phyloP scores from a whole-genome alignment of 2,888 invertebrate genomes.

The Sympetrum striolatum region DNA sequence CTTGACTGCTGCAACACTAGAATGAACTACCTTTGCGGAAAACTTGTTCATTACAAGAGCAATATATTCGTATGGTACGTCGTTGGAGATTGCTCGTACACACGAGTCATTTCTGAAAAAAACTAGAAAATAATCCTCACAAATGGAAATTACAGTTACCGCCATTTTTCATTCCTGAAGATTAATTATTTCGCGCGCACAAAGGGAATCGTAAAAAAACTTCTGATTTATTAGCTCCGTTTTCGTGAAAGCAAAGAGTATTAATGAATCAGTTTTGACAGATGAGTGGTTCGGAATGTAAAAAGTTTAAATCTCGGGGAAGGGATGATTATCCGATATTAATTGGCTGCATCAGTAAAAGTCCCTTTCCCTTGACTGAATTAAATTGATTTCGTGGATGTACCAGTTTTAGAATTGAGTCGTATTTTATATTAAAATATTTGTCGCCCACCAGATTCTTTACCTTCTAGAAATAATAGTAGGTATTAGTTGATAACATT shows the following conservation, averaged over 20 bases:
- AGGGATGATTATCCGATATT: not conserved
- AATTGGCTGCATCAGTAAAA: not conserved
- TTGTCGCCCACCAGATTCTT: too few species aligned
- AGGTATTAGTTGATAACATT: too few species aligned
- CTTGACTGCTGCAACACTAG: too few species aligned
- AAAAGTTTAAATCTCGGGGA: not conserved
- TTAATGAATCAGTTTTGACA: not conserved
- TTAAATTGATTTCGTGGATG: not conserved
- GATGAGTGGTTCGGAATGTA: not conserved
- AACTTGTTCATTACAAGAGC: not conserved
- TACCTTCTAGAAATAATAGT: too few species aligned
- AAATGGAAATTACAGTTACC: not conserved
- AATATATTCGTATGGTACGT: not conserved
- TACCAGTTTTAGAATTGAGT: not conserved
- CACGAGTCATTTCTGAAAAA: not conserved
- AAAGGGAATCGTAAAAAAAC: not conserved
- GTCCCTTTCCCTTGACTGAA: not conserved
- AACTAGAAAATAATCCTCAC: not conserved
- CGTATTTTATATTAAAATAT: too few species aligned
- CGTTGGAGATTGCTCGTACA: not conserved
- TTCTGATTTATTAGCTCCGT: not conserved
- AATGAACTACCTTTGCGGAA: too few species aligned
- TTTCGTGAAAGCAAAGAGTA: not conserved
- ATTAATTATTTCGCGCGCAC: not conserved
- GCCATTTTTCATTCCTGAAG: not conserved